A percentile compares a stretch with the other conserved stretches of the same genome.
Conservation (phyloP, 2,797 vertebrate species). For the Semaprochilodus insignis region DNA sequence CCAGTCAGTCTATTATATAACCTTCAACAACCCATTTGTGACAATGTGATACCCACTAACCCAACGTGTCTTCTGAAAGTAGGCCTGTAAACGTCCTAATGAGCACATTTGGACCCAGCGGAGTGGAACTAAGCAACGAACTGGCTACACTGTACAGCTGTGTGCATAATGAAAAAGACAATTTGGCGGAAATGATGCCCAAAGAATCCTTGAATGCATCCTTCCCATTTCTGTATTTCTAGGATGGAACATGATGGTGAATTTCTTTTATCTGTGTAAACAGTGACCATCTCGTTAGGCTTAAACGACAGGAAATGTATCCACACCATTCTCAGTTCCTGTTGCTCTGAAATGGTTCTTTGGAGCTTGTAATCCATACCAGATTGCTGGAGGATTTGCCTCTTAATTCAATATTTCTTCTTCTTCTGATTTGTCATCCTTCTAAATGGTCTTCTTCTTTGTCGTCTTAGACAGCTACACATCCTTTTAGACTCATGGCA, state of each 20-base stretch:
- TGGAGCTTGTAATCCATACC: background rate
- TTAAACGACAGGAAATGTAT: constrained; percentile 18
- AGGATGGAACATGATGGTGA: constrained; percentile 32
- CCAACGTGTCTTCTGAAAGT: constrained; percentile 4
- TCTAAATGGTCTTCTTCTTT: background rate
- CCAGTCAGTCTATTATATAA: constrained; percentile 2
- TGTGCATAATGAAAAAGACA: background rate
- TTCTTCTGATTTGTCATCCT: background rate
- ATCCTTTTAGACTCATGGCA: too few relatives aligned
- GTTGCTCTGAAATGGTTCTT: background rate
- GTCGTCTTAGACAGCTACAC: too few relatives aligned
- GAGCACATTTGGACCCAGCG: constrained; percentile 6
- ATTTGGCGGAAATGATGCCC: constrained; percentile 8
- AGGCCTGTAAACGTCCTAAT: constrained; percentile 18
- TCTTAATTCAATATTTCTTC: too few relatives aligned
- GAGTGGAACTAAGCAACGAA: background rate
- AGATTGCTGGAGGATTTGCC: too few relatives aligned
- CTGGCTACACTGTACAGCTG: background rate
- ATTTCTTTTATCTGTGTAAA: constrained; percentile 28
- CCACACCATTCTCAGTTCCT: background rate
- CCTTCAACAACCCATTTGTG: background rate
- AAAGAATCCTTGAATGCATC: constrained; percentile 15
- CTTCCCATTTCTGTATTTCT: constrained; percentile 28
- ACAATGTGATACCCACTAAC: background rate
- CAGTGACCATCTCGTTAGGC: constrained; percentile 40